Evolutionary conservation across 2,888 invertebrate genomes (phyloP).

Genomic region (Epinotia nisella): DNA sequence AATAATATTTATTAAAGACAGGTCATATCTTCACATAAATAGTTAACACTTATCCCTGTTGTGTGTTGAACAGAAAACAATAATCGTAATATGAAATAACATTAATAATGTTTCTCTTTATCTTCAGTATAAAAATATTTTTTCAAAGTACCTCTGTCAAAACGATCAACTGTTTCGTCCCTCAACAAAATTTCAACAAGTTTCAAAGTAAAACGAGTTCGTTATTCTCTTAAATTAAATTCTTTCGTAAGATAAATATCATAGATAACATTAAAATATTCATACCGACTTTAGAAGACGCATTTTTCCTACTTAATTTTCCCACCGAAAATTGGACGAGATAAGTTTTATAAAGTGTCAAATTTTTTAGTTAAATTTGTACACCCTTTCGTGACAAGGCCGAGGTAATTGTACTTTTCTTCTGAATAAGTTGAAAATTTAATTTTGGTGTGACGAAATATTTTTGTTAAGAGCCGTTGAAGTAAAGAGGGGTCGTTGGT

Average conservation of each 20-base stretch:
- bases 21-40: too few relatives aligned
- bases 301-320: conserved; percentile 50
- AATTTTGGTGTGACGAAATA: conserved; percentile 14
- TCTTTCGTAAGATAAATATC: conserved; percentile 54
- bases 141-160: conserved; percentile 24
- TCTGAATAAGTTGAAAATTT: conserved; percentile 26
- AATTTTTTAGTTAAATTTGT: conserved; percentile 38
- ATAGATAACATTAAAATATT: conserved; percentile 56
- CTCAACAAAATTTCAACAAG: conserved; percentile 47
- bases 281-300: conserved; percentile 46
- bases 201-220: conserved; percentile 38
- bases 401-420: conserved; percentile 28
- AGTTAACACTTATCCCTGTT: too few relatives aligned
- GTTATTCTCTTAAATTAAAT: conserved; percentile 57
- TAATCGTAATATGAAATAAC: conserved; percentile 4
- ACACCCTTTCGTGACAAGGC: conserved; percentile 26
- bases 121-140: conserved; percentile 13
- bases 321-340: conserved; percentile 31
- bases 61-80: not conserved
- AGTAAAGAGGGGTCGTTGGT: not conserved
- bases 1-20: too few relatives aligned
- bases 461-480: not conserved
- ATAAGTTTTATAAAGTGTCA: conserved; percentile 45
- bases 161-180: conserved; percentile 28
- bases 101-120: not conserved